phyloP scores from a whole-genome alignment of 2,797 vertebrate species.

The Meda fulgida region DNA sequence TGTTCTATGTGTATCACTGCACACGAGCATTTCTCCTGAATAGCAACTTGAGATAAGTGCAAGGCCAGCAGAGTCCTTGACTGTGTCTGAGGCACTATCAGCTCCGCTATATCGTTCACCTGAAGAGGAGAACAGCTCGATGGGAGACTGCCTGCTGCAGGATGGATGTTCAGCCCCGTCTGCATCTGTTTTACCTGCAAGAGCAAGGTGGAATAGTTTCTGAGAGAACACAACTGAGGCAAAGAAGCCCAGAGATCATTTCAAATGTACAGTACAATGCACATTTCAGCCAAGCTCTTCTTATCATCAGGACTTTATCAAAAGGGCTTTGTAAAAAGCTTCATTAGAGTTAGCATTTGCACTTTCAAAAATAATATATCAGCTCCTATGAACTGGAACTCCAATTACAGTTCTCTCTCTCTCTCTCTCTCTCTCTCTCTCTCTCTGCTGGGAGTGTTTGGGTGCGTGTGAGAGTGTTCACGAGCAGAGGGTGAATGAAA shows the following conservation, averaged over 20 bases:
- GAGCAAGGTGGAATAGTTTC: slow-evolving; percentile 62
- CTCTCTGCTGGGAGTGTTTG: background rate
- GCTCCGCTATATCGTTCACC: slow-evolving; percentile 42
- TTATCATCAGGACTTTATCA: slow-evolving; percentile 25
- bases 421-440: background rate
- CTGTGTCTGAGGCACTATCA: slow-evolving; percentile 46
- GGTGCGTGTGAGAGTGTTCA: too few species aligned
- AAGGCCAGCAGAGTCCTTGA: slow-evolving; percentile 72
- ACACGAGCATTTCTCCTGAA: slow-evolving; percentile 33
- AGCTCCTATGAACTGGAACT: slow-evolving; percentile 23
- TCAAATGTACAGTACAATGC: slow-evolving; percentile 18
- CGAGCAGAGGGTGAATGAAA: too few species aligned
- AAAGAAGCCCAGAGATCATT: slow-evolving; percentile 20
- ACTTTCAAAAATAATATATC: slow-evolving; percentile 40
- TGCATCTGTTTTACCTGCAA: slow-evolving; percentile 62
- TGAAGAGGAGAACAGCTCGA: slow-evolving; percentile 35
- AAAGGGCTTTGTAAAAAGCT: slow-evolving; percentile 39
- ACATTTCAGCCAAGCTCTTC: slow-evolving; percentile 31
- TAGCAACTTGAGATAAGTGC: slow-evolving; percentile 55
- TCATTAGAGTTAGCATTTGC: slow-evolving; percentile 49
- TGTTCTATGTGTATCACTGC: slow-evolving; percentile 24
- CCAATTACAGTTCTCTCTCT: slow-evolving; percentile 1
- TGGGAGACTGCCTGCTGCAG: slow-evolving; percentile 39
- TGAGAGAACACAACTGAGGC: slow-evolving; percentile 54
- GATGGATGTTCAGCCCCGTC: slow-evolving; percentile 63